Conservation (phyloP, 1,140 invertebrate species). For the Caenorhabditis brenneri region DNA sequence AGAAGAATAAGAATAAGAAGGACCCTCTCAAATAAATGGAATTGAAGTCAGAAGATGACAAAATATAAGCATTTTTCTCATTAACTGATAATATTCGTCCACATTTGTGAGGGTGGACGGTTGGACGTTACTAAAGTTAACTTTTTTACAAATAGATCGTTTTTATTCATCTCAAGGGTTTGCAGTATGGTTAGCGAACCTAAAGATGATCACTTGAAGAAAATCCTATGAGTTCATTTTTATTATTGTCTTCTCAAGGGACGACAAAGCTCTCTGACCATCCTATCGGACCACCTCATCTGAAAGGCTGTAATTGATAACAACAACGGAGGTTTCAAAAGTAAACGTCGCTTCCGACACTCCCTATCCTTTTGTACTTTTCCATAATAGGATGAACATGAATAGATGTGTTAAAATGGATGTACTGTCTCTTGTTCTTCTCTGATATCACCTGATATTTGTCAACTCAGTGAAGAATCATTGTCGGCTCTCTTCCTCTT, state of each 20-base stretch:
- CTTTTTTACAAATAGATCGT: too few species aligned
- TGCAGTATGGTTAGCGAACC: too few species aligned
- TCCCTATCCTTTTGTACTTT: not conserved
- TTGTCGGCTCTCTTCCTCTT: not conserved
- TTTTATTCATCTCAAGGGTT: too few species aligned
- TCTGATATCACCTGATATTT: slow-evolving; percentile 35
- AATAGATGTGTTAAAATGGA: not conserved
- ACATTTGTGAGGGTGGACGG: not conserved
- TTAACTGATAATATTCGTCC: not conserved
- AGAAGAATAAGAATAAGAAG: not conserved
- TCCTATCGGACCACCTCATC: too few species aligned
- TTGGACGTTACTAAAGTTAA: too few species aligned
- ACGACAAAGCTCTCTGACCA: too few species aligned
- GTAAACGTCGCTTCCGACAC: not conserved
- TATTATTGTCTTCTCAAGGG: too few species aligned
- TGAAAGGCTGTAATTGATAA: too few species aligned
- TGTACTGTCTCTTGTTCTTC: not conserved
- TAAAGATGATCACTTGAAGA: too few species aligned
- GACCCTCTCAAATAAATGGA: not conserved
- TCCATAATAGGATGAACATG: not conserved
- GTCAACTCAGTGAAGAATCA: slow-evolving; percentile 23
- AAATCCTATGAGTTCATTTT: too few species aligned
- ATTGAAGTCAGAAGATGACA: not conserved
- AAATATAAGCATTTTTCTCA: not conserved
- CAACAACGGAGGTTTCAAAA: too few species aligned